phyloP scores from a whole-genome alignment of 1,140 invertebrate genomes.

The Pogonomyrmex barbatus region DNA sequence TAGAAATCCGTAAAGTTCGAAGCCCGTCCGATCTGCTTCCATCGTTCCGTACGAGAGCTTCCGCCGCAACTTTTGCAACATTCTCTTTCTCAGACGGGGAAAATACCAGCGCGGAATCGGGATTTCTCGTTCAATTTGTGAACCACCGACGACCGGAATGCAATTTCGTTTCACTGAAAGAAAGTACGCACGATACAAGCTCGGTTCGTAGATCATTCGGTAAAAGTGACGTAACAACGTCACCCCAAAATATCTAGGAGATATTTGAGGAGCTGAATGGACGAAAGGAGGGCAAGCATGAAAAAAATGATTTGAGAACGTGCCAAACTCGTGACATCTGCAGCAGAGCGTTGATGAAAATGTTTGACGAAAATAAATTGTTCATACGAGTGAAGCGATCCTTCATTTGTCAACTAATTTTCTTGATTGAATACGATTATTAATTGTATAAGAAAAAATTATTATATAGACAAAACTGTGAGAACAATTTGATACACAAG shows the following conservation, averaged over 20 bases:
- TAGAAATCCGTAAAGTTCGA: constrained; percentile 40
- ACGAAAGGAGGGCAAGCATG: not conserved
- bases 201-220: constrained; percentile 15
- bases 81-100: constrained; percentile 30
- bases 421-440: not conserved
- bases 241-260: constrained; percentile 1
- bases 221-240: constrained; percentile 31
- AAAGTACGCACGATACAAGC: constrained; percentile 2
- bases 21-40: constrained; percentile 33
- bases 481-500: not conserved
- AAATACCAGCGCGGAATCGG: constrained; percentile 62
- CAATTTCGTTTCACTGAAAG: constrained; percentile 57
- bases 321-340: not conserved
- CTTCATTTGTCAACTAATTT: not conserved
- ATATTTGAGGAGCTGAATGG: not conserved
- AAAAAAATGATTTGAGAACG: not conserved
- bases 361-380: not conserved
- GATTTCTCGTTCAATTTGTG: constrained; percentile 67
- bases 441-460: not conserved
- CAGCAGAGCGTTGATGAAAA: not conserved
- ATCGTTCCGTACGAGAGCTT: constrained; percentile 18
- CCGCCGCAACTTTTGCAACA: constrained; percentile 42
- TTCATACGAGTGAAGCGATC: not conserved
- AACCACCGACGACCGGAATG: constrained; percentile 63
- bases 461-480: not conserved